These are phyloP conservation scores for Agrotis exclamationis DNA, from an alignment of 2,888 invertebrate genomes.

Conservation along the genomic window DNA sequence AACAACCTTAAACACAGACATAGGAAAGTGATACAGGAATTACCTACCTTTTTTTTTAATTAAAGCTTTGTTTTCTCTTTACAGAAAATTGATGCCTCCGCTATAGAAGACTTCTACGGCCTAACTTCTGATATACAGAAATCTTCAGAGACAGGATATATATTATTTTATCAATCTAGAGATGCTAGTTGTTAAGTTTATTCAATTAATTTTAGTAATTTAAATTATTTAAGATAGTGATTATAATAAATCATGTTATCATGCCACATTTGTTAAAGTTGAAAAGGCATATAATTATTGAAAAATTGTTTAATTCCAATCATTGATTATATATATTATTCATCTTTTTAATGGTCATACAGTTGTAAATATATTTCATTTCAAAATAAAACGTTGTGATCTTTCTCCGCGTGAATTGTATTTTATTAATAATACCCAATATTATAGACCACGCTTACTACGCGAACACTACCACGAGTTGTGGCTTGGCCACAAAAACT, in stretches of 20 bases:
- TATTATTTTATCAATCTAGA: constrained; percentile 99
- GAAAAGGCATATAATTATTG: constrained; percentile 87
- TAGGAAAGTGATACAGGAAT: no score
- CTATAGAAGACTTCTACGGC: constrained; percentile 99
- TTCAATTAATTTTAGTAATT: constrained; percentile 84
- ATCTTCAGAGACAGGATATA: constrained; percentile 99
- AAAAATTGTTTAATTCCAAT: constrained; percentile 82
- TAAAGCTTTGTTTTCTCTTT: constrained; percentile 71
- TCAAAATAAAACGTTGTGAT: constrained; percentile 84
- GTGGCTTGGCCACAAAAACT: no score
- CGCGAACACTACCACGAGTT: no score
- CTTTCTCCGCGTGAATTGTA: constrained; percentile 68
- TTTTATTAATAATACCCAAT: constrained; percentile 56
- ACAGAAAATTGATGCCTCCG: constrained; percentile 99
- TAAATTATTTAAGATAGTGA: constrained; percentile 85
- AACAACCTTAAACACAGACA: background rate
- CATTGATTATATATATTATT: constrained; percentile 75
- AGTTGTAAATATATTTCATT: constrained; percentile 88
- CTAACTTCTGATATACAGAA: constrained; percentile 99
- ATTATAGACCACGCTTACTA: no score
- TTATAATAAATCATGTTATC: constrained; percentile 83
- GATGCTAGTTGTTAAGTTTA: constrained; percentile 93
- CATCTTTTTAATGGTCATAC: constrained; percentile 76
- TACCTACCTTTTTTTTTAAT: background rate
- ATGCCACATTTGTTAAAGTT: constrained; percentile 90